A percentile compares a stretch with the other conserved stretches of the same genome.
Evolutionary conservation across 2,888 invertebrate genomes (phyloP).

Genomic region (Pachycephus smyrnensis): DNA sequence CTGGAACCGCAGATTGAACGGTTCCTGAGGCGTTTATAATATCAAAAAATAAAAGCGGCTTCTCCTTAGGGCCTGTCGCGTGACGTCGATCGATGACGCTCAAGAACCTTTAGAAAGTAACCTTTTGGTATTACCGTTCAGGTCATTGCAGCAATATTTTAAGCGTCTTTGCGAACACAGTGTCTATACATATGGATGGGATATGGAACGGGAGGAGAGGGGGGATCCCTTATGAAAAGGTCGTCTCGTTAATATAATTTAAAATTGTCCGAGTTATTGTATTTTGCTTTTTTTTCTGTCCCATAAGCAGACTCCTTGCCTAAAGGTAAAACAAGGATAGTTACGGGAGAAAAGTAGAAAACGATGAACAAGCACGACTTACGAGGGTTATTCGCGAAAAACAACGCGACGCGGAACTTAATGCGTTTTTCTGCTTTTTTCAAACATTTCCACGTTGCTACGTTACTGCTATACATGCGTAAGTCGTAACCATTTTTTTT

Average conservation of each 20-base stretch:
- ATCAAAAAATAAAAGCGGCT: neutral
- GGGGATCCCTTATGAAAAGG: neutral
- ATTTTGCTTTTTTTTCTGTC: neutral
- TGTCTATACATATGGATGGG: neutral
- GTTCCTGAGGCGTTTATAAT: neutral
- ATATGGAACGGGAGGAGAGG: neutral
- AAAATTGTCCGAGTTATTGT: neutral
- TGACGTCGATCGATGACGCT: neutral
- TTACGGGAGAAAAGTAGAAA: neutral
- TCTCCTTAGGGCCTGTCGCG: too few relatives aligned
- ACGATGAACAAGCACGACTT: neutral
- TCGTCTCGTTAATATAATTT: neutral
- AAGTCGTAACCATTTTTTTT: neutral
- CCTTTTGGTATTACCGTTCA: neutral
- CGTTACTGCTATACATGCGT: neutral
- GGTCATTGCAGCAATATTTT: neutral
- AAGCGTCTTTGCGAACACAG: neutral
- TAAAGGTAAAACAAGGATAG: neutral
- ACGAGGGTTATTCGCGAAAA: neutral
- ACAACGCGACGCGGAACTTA: neutral
- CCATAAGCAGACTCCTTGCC: neutral
- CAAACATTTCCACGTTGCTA: neutral
- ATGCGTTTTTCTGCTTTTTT: neutral
- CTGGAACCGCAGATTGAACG: neutral
- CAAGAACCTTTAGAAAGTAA: neutral